Evolutionary conservation across 2,113 vertebrate species (phyloP).

Genomic region (Cricetomys ansorgei): DNA sequence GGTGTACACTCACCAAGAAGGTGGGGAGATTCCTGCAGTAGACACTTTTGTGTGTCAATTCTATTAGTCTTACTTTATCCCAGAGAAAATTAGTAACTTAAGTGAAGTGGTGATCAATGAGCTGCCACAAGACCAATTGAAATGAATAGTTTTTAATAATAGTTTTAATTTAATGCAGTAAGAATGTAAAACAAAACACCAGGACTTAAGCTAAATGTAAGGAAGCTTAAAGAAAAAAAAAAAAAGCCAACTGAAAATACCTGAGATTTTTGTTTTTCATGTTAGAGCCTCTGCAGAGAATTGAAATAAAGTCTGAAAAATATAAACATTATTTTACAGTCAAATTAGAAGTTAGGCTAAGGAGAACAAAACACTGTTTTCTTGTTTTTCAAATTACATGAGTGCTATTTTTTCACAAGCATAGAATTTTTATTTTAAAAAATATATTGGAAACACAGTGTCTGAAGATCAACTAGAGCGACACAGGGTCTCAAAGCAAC

Average conservation of each 20-base stretch:
- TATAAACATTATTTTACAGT: slow-evolving; percentile 58
- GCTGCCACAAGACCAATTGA: slow-evolving; percentile 49
- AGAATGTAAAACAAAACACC: slow-evolving; percentile 58
- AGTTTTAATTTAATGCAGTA: slow-evolving; percentile 39
- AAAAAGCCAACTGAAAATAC: slow-evolving; percentile 75
- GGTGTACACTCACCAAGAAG: slow-evolving; percentile 87
- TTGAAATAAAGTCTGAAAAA: slow-evolving; percentile 75
- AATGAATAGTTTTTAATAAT: slow-evolving; percentile 45
- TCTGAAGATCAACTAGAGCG: not conserved
- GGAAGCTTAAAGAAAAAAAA: not conserved
- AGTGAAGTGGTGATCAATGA: slow-evolving; percentile 50
- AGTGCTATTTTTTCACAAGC: slow-evolving; percentile 7
- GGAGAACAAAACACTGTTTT: slow-evolving; percentile 29
- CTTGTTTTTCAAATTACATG: slow-evolving; percentile 42
- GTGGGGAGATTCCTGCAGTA: slow-evolving; percentile 86
- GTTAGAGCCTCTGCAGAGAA: slow-evolving; percentile 76
- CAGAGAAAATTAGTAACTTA: slow-evolving; percentile 75
- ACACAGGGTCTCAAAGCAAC: not conserved
- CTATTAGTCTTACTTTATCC: slow-evolving; percentile 77
- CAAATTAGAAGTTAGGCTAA: slow-evolving; percentile 53
- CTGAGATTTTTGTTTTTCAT: slow-evolving; percentile 81
- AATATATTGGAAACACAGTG: not conserved
- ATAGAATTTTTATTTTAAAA: slow-evolving; percentile 8
- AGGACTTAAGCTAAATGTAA: not conserved
- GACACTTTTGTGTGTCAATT: slow-evolving; percentile 78